Conservation (phyloP, 2,797 vertebrate genomes). For the Lithobates sylvaticus region DNA sequence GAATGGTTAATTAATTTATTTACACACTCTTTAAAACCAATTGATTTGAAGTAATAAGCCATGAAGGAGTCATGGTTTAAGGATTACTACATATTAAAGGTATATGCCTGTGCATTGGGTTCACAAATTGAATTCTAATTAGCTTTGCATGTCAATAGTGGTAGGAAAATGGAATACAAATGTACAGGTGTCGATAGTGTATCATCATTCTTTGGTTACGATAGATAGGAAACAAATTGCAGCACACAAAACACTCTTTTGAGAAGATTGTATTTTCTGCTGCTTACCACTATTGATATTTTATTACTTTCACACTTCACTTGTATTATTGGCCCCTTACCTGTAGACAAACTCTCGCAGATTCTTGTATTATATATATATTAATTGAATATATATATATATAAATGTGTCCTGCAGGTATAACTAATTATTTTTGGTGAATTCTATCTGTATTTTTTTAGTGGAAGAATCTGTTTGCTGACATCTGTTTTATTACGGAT, state of each 20-base stretch:
- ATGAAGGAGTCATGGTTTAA: slow-evolving; percentile 5
- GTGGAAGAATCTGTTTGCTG: neutral
- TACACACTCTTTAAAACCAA: slow-evolving; percentile 4
- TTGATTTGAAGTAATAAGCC: neutral
- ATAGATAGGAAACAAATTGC: neutral
- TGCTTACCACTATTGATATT: neutral
- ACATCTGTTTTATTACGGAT: neutral
- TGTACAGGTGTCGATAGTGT: neutral
- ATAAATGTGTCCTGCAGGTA: neutral
- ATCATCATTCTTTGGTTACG: neutral
- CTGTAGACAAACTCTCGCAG: neutral
- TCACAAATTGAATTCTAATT: slow-evolving; percentile 1
- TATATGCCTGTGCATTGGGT: neutral
- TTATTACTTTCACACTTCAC: neutral
- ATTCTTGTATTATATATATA: too few species aligned
- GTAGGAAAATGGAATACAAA: neutral
- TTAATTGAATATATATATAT: too few species aligned
- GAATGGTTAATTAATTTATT: neutral
- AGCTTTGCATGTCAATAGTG: slow-evolving; percentile 4
- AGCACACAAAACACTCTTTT: neutral
- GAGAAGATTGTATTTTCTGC: neutral
- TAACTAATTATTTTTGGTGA: neutral
- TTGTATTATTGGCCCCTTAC: neutral
- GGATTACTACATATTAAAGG: slow-evolving; percentile 2
- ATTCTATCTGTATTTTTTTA: neutral